phyloP scores from a whole-genome alignment of 2,113 vertebrate genomes.

The Corythoichthys haematopterus region DNA sequence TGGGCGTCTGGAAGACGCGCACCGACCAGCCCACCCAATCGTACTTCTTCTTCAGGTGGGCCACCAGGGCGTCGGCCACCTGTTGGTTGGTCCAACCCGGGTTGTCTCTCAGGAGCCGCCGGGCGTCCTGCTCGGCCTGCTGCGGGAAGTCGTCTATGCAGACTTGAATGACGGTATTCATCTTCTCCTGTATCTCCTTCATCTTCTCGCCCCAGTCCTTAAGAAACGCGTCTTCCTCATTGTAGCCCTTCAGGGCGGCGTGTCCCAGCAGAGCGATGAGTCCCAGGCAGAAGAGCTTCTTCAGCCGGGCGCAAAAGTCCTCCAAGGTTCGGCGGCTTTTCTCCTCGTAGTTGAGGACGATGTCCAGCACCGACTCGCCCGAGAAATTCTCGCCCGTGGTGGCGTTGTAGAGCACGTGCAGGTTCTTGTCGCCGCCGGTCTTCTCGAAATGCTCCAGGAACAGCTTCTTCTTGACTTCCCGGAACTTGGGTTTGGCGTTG shows the following conservation, averaged over 20 bases:
- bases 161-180: conserved; percentile 66
- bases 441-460: conserved; percentile 71
- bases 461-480: conserved; percentile 72
- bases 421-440: conserved; percentile 70
- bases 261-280: conserved; percentile 72
- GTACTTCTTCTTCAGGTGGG: conserved; percentile 63
- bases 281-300: conserved; percentile 74
- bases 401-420: conserved; percentile 63
- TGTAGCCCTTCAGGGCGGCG: conserved; percentile 59
- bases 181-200: conserved; percentile 66
- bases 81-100: conserved; percentile 51
- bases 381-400: conserved; percentile 69
- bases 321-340: conserved; percentile 71
- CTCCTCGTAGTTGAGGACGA: conserved; percentile 72
- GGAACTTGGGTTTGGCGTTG: conserved; percentile 70
- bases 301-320: conserved; percentile 72
- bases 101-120: conserved; percentile 56
- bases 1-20: conserved; percentile 59
- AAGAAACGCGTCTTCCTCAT: conserved; percentile 64
- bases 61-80: conserved; percentile 57
- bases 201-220: conserved; percentile 69
- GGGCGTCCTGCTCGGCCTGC: conserved; percentile 63
- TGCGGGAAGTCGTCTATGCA: conserved; percentile 68
- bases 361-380: conserved; percentile 69
- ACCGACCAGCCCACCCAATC: conserved; percentile 77